Evolutionary conservation across 2,888 invertebrate species (phyloP).

Genomic region (Drosophila demipolita): DNA sequence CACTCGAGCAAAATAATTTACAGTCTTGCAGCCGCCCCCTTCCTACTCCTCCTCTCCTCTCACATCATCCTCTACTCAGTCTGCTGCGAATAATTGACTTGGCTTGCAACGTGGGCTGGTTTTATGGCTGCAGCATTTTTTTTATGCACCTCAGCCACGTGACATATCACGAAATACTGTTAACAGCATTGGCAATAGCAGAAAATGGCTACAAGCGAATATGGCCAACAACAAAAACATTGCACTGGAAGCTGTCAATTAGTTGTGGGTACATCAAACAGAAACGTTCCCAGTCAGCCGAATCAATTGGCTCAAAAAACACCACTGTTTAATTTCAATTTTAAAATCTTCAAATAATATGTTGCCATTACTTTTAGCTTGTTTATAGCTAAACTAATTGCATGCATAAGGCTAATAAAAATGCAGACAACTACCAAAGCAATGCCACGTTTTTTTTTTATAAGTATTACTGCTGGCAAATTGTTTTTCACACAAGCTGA

Average conservation of each 20-base stretch:
- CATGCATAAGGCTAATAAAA: not conserved
- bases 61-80: not conserved
- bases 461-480: not conserved
- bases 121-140: constrained; percentile 48
- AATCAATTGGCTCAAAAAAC: constrained; percentile 13
- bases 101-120: constrained; percentile 57
- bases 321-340: constrained; percentile 11
- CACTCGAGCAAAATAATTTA: constrained; percentile 74
- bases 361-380: not conserved
- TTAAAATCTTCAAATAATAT: not conserved
- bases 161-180: constrained; percentile 77
- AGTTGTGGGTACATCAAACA: constrained; percentile 60
- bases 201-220: constrained; percentile 7
- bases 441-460: not conserved
- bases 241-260: constrained; percentile 71
- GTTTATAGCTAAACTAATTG: not conserved
- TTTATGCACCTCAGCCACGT: constrained; percentile 65
- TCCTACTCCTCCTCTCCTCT: not conserved
- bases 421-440: not conserved
- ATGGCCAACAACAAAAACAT: constrained; percentile 12
- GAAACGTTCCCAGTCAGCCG: constrained; percentile 33
- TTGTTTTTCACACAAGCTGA: not conserved
- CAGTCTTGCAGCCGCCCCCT: constrained; percentile 31
- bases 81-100: constrained; percentile 16
- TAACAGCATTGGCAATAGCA: constrained; percentile 53